Base-by-base conservation (phyloP, 2,888 invertebrate species). In the Rugalucina vietnamica region DNA sequence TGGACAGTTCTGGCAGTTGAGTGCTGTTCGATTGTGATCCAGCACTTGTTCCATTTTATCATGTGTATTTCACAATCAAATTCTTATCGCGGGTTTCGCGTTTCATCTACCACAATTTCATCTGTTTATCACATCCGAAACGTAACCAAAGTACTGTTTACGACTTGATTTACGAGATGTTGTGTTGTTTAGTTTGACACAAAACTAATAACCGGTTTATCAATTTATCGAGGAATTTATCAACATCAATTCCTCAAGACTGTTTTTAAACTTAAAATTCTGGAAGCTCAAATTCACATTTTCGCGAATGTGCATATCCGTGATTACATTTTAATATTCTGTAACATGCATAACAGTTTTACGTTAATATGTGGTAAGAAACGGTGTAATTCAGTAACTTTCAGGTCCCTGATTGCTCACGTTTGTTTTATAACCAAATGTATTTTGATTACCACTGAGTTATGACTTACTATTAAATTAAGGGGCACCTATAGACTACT, bases 11-110 rank as follows among this genome's bases (percentile, higher is more conserved):
- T 87, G 87, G 79, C 87, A 87, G 85, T 77, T 80, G 83, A 76
- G 73, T 77, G 77, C 76, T 81, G 76, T 81, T 73, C 79, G 65
- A 79, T 81, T 81, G 87, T 80, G 79, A 79, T 85, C 73, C 36
- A 84, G 85, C 87, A 87, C 85, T 87, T 87, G 87, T 80, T 87
- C 79, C 70, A 81, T 87, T 87, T 87, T 83, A 87, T 87, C 87
- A 87, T 83, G 79, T 77, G 73, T 76, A 57, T 69, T 36, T 76
- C 81, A 79, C 70, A 84, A 87, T 87, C 87, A 84, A 72, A 87
- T 87, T 83, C 77, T 36, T 81, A 75, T 70, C 74, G 60, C 57
- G 36, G 79, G 73, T 70, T 82, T 78, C 50, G 65, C 72, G 74
- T 87, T 84, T 85, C 83, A 81, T 83, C 76, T 85, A 81, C 77